A percentile compares a stretch with the other conserved stretches of the same genome.
Evolutionary conservation across 2,888 invertebrate genomes (phyloP).

Genomic region (Panopea generosa): DNA sequence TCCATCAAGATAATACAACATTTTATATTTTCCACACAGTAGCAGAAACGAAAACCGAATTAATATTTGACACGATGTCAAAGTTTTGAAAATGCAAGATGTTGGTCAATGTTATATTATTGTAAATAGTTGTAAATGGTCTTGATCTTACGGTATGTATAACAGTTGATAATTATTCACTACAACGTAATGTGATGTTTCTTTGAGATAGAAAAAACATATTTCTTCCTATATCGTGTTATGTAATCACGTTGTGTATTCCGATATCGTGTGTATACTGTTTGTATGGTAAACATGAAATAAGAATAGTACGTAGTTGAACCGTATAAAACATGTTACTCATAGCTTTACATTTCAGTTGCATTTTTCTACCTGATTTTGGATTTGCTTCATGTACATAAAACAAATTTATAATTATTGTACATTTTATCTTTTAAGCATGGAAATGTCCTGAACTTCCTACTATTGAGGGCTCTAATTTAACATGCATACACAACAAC

Average conservation of each 20-base stretch:
- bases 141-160: neutral
- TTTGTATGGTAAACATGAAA: too few species aligned
- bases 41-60: too few species aligned
- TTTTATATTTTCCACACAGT: too few species aligned
- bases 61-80: neutral
- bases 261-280: too few species aligned
- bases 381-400: too few species aligned
- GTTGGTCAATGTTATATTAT: neutral
- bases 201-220: neutral
- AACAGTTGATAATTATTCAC: neutral
- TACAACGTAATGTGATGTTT: neutral
- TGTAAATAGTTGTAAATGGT: neutral
- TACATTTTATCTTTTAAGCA: neutral
- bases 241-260: too few species aligned
- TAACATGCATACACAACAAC: neutral
- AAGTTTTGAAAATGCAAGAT: neutral
- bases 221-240: neutral
- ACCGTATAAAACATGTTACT: too few species aligned
- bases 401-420: too few species aligned
- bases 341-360: too few species aligned
- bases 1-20: too few species aligned
- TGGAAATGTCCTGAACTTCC: neutral
- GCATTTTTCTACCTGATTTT: too few species aligned
- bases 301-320: too few species aligned
- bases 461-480: neutral